Percentiles rank a stretch among this genome's conserved stretches.
Conservation (phyloP, 2,797 vertebrate species). For the Molothrus ater region DNA sequence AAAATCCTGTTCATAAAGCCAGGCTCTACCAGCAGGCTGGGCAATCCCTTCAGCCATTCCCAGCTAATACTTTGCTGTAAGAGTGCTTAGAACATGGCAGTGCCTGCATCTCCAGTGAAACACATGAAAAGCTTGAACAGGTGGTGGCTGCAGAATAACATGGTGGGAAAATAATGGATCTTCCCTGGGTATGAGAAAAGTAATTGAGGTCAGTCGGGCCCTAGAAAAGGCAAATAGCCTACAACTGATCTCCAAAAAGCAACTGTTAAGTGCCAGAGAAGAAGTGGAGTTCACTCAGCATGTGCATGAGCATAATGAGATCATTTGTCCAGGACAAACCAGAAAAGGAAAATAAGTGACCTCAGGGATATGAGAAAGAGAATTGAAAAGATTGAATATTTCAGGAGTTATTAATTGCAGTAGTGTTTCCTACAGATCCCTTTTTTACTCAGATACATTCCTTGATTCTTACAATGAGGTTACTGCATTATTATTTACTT, state of each 20-base stretch:
- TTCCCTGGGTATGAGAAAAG: background rate
- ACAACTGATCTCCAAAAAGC: background rate
- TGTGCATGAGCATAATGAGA: background rate
- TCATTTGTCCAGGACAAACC: background rate
- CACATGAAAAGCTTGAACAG: background rate
- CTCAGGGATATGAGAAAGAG: background rate
- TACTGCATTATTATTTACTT: background rate
- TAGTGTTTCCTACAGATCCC: background rate
- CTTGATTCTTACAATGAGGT: background rate
- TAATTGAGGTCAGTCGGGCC: background rate
- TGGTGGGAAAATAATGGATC: background rate
- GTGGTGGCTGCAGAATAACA: background rate
- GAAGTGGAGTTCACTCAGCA: background rate
- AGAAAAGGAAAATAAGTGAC: background rate
- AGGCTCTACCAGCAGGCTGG: background rate
- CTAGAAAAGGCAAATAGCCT: background rate
- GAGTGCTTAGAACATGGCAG: background rate
- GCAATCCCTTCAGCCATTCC: background rate
- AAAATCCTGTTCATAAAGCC: background rate
- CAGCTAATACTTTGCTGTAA: background rate
- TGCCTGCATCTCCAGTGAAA: background rate
- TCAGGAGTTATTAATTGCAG: background rate
- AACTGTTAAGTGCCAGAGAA: background rate
- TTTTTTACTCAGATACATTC: background rate
- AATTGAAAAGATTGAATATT: background rate